Conservation (phyloP, 2,797 vertebrate genomes). For the Poeciliopsis presidionis region DNA sequence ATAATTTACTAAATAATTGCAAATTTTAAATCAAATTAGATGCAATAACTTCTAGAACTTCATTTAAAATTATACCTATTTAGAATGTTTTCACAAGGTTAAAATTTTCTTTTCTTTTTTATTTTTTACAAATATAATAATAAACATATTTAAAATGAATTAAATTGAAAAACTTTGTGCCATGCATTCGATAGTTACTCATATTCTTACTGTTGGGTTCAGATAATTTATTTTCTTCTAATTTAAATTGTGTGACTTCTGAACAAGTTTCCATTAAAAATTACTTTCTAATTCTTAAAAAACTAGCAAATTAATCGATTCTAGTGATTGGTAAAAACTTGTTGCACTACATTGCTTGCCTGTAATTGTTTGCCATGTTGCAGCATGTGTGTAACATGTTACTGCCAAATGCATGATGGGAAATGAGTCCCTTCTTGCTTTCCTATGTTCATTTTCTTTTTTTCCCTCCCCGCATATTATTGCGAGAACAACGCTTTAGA, state of each 20-base stretch:
- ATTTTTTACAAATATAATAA: not conserved
- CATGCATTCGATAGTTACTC: not conserved
- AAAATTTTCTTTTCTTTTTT: not conserved
- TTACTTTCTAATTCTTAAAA: not conserved
- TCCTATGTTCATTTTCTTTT: conserved; percentile 73
- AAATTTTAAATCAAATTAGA: not conserved
- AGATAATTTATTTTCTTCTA: not conserved
- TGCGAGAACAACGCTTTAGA: conserved; percentile 79
- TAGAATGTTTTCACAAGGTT: fast-evolving
- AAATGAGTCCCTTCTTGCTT: conserved; percentile 72
- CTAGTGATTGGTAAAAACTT: conserved; percentile 7
- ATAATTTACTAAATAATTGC: not conserved
- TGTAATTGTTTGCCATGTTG: conserved; percentile 36
- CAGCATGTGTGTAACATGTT: conserved; percentile 61
- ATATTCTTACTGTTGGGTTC: not conserved
- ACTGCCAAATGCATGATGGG: conserved; percentile 77
- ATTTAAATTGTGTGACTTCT: not conserved
- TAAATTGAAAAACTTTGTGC: not conserved
- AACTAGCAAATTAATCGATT: conserved; percentile 15
- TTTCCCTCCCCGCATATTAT: conserved; percentile 76
- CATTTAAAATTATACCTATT: fast-evolving
- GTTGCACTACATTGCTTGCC: not conserved
- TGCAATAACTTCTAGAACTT: not conserved
- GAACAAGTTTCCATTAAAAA: not conserved
- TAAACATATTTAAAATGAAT: not conserved